These are phyloP conservation scores for Xenops minutus DNA, from an alignment of 2,797 vertebrate genomes.

Conservation along the genomic window DNA sequence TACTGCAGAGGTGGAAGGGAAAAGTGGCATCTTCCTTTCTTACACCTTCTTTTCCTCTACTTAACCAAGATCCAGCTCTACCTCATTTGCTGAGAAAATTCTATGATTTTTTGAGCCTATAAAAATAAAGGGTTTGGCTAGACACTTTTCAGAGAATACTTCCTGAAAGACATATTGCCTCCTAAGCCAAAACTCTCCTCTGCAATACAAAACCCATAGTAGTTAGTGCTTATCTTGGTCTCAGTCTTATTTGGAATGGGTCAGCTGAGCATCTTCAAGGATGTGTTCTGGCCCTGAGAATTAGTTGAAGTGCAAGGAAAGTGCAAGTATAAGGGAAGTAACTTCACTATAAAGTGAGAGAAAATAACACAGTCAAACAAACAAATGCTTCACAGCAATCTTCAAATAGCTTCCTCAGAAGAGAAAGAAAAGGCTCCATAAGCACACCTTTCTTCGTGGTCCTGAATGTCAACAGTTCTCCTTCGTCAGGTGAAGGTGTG, in stretches of 20 bases:
- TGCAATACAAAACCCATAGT: background rate
- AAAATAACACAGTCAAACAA: background rate
- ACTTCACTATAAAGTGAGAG: background rate
- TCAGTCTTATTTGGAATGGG: background rate
- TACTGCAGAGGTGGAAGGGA: background rate
- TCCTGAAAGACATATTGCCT: background rate
- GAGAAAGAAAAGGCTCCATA: background rate
- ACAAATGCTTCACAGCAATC: background rate
- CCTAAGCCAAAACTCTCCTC: background rate
- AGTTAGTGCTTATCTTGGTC: background rate
- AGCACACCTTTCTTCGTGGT: background rate
- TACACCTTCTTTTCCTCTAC: background rate
- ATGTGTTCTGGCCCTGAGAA: background rate
- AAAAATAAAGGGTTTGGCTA: background rate
- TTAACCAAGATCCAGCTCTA: background rate
- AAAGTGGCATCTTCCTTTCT: background rate
- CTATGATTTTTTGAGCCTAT: background rate
- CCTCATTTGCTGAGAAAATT: background rate
- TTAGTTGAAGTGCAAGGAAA: background rate
- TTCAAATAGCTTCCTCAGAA: background rate
- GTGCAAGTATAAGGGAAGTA: background rate
- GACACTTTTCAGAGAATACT: background rate
- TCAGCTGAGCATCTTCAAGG: background rate
- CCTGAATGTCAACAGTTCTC: background rate
- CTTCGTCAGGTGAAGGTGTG: background rate